These are phyloP conservation scores for Gadus macrocephalus DNA, from an alignment of 2,113 vertebrate species.

Conservation along the genomic window DNA sequence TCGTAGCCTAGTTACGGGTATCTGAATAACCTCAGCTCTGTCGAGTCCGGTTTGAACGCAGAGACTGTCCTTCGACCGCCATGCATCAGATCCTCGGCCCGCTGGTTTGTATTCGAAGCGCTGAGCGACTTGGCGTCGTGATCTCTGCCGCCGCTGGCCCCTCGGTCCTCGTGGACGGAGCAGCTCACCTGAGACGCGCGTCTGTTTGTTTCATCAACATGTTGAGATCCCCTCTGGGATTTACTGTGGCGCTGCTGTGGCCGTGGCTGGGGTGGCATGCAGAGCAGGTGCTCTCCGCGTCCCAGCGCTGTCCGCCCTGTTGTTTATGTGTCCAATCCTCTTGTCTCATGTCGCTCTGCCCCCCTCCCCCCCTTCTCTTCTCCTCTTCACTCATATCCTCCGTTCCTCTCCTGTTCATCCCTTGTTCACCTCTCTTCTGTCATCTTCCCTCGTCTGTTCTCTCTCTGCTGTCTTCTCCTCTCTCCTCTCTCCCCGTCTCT, in stretches of 20 bases:
- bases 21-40: neutral
- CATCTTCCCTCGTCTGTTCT: neutral
- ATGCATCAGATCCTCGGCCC: no score
- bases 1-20: neutral
- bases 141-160: no score
- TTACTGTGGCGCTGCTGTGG: no score
- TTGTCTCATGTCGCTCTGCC: slow-evolving; percentile 8
- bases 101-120: no score
- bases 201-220: no score
- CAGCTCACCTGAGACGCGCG: no score
- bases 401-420: neutral
- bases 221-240: no score
- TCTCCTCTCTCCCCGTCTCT: neutral
- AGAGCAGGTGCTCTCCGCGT: neutral
- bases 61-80: no score
- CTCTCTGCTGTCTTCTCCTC: neutral
- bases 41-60: no score
- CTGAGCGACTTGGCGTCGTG: no score
- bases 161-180: no score
- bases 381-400: neutral
- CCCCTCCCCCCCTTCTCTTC: slow-evolving; percentile 8
- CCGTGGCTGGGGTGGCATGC: no score
- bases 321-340: neutral
- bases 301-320: slow-evolving; percentile 5
- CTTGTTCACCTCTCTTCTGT: slow-evolving; percentile 16